Conservation (phyloP, 2,888 invertebrate species). For the Diabrotica balteata region DNA sequence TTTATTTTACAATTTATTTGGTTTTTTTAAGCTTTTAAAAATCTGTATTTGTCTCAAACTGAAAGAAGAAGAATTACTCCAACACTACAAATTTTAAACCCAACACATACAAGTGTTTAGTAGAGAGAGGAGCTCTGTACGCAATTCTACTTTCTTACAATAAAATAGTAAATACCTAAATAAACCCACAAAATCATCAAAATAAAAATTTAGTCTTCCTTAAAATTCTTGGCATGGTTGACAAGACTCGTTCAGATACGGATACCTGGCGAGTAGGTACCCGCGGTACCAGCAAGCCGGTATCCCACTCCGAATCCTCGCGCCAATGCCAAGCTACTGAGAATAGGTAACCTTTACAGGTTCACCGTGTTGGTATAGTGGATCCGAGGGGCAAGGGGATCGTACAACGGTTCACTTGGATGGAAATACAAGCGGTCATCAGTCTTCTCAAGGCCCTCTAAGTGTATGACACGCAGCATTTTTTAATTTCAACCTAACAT, state of each 20-base stretch:
- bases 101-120: no score
- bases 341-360: constrained; percentile 58
- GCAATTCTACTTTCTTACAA: no score
- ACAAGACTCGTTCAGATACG: no score
- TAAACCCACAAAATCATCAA: constrained; percentile 4
- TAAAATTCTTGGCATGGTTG: background rate
- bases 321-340: constrained; percentile 53
- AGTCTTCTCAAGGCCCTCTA: constrained; percentile 58
- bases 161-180: background rate
- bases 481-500: constrained; percentile 18
- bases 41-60: no score
- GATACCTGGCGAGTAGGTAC: no score
- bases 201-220: constrained; percentile 24
- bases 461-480: constrained; percentile 47
- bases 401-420: constrained; percentile 55
- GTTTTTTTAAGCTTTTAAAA: no score
- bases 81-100: no score
- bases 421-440: constrained; percentile 57
- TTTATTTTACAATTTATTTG: no score
- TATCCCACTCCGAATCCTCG: constrained; percentile 33
- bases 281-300: constrained; percentile 20
- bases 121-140: no score
- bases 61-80: no score
- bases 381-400: constrained; percentile 45
- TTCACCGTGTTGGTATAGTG: constrained; percentile 46